Evolutionary conservation across 2,113 vertebrate genomes (phyloP).

Genomic region (Dolichotis patagonum): DNA sequence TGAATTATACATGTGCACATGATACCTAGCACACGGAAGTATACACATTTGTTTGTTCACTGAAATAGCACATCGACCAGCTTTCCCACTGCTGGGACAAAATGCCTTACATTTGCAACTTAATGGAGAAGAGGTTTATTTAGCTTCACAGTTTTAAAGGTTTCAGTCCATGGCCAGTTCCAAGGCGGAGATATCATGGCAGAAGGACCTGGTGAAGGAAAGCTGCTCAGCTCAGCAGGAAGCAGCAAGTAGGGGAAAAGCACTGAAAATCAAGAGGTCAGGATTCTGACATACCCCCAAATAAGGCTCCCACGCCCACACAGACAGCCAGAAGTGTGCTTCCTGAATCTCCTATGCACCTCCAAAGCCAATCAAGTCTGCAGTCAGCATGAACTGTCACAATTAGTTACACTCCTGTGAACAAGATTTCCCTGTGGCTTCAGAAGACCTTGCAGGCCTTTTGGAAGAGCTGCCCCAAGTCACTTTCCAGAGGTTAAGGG

Average conservation of each 20-base stretch:
- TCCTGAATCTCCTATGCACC: neutral
- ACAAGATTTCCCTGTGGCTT: neutral
- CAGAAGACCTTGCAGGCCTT: neutral
- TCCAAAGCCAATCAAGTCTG: neutral
- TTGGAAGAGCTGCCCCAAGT: neutral
- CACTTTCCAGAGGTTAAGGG: neutral
- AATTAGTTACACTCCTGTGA: neutral
- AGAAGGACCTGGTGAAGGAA: neutral
- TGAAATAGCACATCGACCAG: neutral
- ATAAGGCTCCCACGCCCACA: neutral
- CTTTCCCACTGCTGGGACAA: neutral
- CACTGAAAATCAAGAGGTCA: neutral
- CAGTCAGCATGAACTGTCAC: neutral
- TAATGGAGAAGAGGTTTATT: neutral
- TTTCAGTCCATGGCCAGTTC: neutral
- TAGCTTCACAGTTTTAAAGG: neutral
- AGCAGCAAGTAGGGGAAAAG: neutral
- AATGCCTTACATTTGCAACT: neutral
- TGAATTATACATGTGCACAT: neutral
- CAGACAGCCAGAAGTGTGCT: neutral
- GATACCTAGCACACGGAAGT: neutral
- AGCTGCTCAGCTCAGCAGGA: neutral
- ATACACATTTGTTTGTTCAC: neutral
- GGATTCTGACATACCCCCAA: neutral
- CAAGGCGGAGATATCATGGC: neutral